Evolutionary conservation across 2,113 vertebrate genomes (phyloP), one percentile per base, ranked within the genome.

Genomic region (Protomyctophum bolini): DNA sequence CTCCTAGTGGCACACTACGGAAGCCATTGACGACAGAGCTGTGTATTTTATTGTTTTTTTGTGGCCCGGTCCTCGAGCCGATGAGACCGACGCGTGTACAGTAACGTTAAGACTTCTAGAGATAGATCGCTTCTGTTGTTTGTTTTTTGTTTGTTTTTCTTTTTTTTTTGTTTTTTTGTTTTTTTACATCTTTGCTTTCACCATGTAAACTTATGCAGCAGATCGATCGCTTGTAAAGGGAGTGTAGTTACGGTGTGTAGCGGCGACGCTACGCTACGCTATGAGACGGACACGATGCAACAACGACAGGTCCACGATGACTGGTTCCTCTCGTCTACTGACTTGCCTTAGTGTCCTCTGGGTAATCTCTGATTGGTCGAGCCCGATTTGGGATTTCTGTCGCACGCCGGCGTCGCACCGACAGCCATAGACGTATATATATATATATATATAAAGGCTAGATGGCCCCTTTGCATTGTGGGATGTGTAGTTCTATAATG

Each of bases 161-260:
- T 75, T 72, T 58, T 73, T 79, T 78, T 82, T 48, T 70, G 46
- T 76, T 77, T 81, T 85, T 76, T 82, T 89, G 21, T 67, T 41
- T 41, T 41, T 75, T 61, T 73, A 77, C 63, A 33, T 69, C n/a
- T 61, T 77, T 72, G 64, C 72, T 83, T 85, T 73, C 55, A 70
- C 71, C 64, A 87, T 83, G 86, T 87, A 89, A 89, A 41, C 58
- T 80, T 89, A 94, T 91, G 94, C 95, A 97, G 95, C 94, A 1
- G 21, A 21, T 21, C 93, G 89, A 92, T 94, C 93, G 94, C 94
- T 93, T 92, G 94, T 92, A 94, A 95, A 94, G 92, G 94, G 92
- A 95, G 94, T 21, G 21, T 94, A 93, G 91, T 92, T 92, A 91
- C 21, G 93, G 33, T 94, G 94, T 93, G 92, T 96, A 96, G 95